A percentile compares a stretch with the other conserved stretches of the same genome.
phyloP scores from a whole-genome alignment of 2,797 vertebrate species.

The Florisuga fusca region DNA sequence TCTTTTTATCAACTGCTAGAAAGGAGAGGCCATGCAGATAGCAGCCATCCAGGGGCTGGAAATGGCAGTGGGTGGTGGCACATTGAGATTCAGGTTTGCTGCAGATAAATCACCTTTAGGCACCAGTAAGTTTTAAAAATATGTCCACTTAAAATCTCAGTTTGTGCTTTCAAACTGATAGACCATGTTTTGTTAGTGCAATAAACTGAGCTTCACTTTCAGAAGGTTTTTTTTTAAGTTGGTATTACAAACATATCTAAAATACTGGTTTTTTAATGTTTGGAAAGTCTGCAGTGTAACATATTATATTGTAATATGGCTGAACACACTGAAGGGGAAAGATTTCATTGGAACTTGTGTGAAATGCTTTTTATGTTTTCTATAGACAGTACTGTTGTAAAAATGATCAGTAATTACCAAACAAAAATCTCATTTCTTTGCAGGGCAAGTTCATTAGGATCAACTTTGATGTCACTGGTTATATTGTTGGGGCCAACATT shows the following conservation, averaged over 20 bases:
- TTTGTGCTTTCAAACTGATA: fast-evolving
- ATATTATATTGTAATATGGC: fast-evolving
- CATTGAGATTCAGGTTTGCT: neutral
- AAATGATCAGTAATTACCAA: neutral
- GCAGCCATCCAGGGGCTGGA: neutral
- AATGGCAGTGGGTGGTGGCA: neutral
- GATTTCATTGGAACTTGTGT: neutral
- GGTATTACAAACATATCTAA: neutral
- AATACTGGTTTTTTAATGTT: neutral
- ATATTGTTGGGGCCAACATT: conserved; percentile 95
- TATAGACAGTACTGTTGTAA: neutral
- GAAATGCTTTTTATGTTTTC: neutral
- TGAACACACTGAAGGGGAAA: neutral
- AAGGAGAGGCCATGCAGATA: neutral
- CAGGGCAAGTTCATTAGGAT: conserved; percentile 88
- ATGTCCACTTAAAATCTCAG: neutral
- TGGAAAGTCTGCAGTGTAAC: fast-evolving
- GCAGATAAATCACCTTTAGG: neutral
- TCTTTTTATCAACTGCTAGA: neutral
- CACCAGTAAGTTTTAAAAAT: neutral
- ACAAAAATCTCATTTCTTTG: conserved; percentile 15
- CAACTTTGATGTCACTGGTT: conserved; percentile 90
- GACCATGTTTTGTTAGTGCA: neutral
- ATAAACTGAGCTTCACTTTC: neutral
- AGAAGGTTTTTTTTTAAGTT: neutral